A percentile compares a stretch with the other conserved stretches of the same genome.
These are phyloP conservation scores for Cheilosia variabilis DNA, from an alignment of 2,888 invertebrate species.

Conservation along the genomic window DNA sequence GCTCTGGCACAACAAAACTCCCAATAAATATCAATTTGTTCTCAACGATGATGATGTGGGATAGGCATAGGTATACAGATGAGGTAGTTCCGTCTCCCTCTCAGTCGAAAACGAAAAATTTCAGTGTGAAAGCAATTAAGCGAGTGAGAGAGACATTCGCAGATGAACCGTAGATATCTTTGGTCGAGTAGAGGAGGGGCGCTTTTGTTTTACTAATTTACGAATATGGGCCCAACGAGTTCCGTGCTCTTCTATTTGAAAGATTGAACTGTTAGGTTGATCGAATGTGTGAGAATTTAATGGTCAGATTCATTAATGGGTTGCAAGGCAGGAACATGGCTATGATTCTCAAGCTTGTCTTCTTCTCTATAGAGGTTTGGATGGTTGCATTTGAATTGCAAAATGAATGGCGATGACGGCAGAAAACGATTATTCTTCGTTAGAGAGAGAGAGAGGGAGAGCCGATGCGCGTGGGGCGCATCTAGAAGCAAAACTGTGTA, in stretches of 20 bases:
- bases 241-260: conserved; percentile 42
- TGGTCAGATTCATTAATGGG: conserved; percentile 65
- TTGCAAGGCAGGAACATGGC: conserved; percentile 43
- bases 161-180: neutral
- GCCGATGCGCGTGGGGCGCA: conserved; percentile 32
- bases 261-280: conserved; percentile 70
- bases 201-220: conserved; percentile 62
- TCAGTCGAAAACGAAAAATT: conserved; percentile 23
- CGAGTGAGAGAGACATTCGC: neutral
- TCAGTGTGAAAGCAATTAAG: conserved; percentile 66
- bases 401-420: conserved; percentile 20
- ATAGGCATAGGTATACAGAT: too few species aligned
- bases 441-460: neutral
- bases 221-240: conserved; percentile 9
- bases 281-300: conserved; percentile 71
- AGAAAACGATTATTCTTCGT: neutral
- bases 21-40: conserved; percentile 74
- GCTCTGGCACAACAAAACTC: conserved; percentile 41
- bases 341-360: conserved; percentile 31
- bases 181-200: neutral
- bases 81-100: conserved; percentile 10
- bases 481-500: conserved; percentile 40
- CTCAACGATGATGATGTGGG: conserved; percentile 33
- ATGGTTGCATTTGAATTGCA: conserved; percentile 44
- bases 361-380: conserved; percentile 17